A percentile compares a stretch with the other conserved stretches of the same genome.
Conservation (phyloP, 2,113 vertebrate genomes). For the Lipophrys pholis region DNA sequence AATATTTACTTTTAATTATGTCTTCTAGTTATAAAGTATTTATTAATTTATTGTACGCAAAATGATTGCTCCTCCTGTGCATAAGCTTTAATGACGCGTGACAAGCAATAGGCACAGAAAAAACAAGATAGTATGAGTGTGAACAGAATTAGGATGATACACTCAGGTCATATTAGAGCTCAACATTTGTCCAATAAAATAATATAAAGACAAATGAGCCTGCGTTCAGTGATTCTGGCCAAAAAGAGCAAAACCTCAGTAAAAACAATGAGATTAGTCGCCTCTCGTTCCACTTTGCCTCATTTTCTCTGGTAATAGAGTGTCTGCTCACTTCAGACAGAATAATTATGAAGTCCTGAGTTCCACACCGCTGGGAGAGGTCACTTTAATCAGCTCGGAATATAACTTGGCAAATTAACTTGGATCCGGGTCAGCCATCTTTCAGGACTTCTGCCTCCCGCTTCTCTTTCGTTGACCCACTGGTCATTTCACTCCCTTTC, state of each 20-base stretch:
- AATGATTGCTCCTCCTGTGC: too few relatives aligned
- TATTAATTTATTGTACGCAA: too few relatives aligned
- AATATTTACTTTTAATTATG: too few relatives aligned
- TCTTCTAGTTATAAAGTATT: too few relatives aligned
- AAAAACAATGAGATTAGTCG: conserved; percentile 26
- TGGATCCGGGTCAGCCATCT: conserved; percentile 40
- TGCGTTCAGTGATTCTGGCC: conserved; percentile 1
- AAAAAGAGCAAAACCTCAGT: conserved; percentile 4
- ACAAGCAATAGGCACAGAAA: too few relatives aligned
- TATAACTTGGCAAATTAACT: conserved; percentile 50
- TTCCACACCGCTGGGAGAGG: conserved; percentile 19
- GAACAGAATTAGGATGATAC: too few relatives aligned
- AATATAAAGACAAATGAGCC: conserved; percentile 22
- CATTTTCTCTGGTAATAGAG: conserved; percentile 17
- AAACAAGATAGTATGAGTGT: too few relatives aligned
- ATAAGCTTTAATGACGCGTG: too few relatives aligned
- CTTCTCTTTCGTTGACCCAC: too few relatives aligned
- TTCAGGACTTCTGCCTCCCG: conserved; percentile 9
- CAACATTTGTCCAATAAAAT: too few relatives aligned
- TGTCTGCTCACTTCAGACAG: conserved; percentile 37
- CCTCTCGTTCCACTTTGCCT: conserved; percentile 11
- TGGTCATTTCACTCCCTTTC: conserved; percentile 7
- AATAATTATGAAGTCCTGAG: conserved; percentile 54
- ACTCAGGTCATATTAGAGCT: too few relatives aligned
- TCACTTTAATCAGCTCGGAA: conserved; percentile 65